Evolutionary conservation across 2,888 invertebrate species (phyloP).

Genomic region (Campopleginae sp.): DNA sequence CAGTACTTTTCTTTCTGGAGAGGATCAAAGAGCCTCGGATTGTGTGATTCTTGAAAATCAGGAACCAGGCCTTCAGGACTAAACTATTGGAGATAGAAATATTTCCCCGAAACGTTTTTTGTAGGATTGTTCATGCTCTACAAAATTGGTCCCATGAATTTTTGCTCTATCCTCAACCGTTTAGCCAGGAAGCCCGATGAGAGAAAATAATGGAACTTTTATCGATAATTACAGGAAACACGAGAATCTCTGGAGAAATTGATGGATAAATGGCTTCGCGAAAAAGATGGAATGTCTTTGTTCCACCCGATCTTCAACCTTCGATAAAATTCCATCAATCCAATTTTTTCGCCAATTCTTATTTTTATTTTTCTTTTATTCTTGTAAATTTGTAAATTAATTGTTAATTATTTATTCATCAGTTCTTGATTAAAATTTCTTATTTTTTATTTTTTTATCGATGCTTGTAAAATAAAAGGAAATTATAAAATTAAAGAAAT

Average conservation of each 20-base stretch:
- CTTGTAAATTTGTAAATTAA: neutral
- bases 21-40: too few relatives aligned
- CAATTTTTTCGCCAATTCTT: neutral
- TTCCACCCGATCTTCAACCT: conserved; percentile 73
- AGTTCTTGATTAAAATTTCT: neutral
- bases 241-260: conserved; percentile 69
- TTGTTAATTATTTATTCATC: conserved; percentile 1
- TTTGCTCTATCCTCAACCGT: neutral
- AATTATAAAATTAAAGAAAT: neutral
- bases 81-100: neutral
- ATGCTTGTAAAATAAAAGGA: neutral
- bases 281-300: conserved; percentile 73
- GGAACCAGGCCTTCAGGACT: neutral
- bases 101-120: neutral
- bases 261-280: conserved; percentile 72
- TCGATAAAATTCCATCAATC: neutral
- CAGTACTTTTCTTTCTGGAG: neutral
- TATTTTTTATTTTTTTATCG: neutral
- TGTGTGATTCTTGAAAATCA: too few relatives aligned
- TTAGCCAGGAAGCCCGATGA: neutral
- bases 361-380: neutral
- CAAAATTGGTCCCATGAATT: neutral
- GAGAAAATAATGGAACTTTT: neutral
- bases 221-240: conserved; percentile 68
- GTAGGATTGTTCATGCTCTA: neutral